phyloP scores from a whole-genome alignment of 2,797 vertebrate species.

The Onychomys leucogaster region DNA sequence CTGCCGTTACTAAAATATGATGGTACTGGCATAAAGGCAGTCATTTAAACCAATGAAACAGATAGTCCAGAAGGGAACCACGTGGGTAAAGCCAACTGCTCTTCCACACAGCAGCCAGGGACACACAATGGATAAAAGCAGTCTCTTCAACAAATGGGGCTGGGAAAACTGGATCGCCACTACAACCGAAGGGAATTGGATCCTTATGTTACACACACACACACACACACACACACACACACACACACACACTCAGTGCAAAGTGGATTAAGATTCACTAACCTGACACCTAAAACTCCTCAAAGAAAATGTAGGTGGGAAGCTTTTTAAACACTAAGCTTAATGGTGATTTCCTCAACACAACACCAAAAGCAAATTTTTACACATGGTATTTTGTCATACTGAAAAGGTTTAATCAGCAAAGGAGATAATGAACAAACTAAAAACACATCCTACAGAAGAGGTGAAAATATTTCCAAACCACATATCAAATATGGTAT shows the following conservation, averaged over 20 bases:
- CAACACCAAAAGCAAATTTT: not conserved
- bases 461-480: not conserved
- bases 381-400: not conserved
- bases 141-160: not conserved
- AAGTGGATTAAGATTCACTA: not conserved
- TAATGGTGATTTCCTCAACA: not conserved
- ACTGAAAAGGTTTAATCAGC: not conserved
- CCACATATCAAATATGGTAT: not conserved
- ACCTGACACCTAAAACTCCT: not conserved
- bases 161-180: not conserved
- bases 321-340: not conserved
- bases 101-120: not conserved
- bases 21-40: not conserved
- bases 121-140: not conserved
- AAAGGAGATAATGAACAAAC: not conserved
- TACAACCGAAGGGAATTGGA: not conserved
- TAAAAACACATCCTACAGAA: not conserved
- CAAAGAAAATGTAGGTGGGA: not conserved
- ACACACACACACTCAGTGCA: not conserved
- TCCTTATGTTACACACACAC: not conserved
- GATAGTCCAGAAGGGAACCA: not conserved
- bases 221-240: not conserved
- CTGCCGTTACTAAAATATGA: not conserved
- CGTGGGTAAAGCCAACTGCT: not conserved
- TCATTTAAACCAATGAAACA: not conserved